phyloP scores from a whole-genome alignment of 2,888 invertebrate genomes.

The Nezara viridula region DNA sequence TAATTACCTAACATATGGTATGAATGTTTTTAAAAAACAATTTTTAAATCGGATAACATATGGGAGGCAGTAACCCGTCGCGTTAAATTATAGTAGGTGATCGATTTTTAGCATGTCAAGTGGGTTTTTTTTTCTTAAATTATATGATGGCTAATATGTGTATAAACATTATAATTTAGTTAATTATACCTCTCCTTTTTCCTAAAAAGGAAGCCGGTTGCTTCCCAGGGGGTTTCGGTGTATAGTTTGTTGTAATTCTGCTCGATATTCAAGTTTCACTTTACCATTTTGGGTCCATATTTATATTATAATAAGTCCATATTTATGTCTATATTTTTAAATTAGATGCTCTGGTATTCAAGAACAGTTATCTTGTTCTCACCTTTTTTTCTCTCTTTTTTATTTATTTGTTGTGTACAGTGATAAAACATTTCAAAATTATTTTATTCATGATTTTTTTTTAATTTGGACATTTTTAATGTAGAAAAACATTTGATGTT shows the following conservation, averaged over 20 bases:
- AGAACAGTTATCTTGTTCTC: slow-evolving; percentile 12
- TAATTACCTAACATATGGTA: background rate
- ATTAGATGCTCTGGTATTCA: background rate
- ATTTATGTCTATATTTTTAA: slow-evolving; percentile 7
- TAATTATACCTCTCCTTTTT: slow-evolving; percentile 12
- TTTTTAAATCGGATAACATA: background rate
- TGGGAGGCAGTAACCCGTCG: background rate
- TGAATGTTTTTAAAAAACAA: background rate
- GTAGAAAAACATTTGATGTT: too few relatives aligned
- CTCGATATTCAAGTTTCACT: background rate
- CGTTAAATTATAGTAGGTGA: slow-evolving; percentile 11
- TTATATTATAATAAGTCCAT: background rate
- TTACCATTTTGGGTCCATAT: background rate
- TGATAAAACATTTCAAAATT: too few relatives aligned
- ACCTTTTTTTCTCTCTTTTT: background rate
- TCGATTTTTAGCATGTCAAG: slow-evolving; percentile 11
- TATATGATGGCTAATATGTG: slow-evolving; percentile 29
- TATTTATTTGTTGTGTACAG: background rate
- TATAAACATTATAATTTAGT: slow-evolving; percentile 35
- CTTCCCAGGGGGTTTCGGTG: background rate
- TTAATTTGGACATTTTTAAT: too few relatives aligned
- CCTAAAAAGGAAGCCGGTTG: background rate
- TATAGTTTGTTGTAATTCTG: background rate
- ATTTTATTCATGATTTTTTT: too few relatives aligned
- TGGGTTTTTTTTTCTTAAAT: background rate